These are phyloP conservation scores for Pteria penguin DNA, from an alignment of 2,888 invertebrate genomes.

Conservation along the genomic window DNA sequence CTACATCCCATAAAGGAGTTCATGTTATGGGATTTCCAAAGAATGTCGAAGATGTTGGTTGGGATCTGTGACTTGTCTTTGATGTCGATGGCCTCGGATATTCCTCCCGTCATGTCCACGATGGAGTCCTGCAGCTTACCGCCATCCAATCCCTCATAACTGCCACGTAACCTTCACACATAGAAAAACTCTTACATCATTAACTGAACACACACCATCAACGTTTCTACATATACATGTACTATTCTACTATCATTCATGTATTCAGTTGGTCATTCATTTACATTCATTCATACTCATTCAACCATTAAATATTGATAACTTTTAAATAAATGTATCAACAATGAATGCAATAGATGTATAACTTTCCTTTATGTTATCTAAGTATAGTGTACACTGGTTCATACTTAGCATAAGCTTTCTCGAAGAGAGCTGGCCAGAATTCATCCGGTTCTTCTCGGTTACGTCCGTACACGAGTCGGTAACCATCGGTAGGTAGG, in stretches of 20 bases:
- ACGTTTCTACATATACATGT: too few species aligned
- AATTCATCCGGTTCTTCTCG: slow-evolving; percentile 84
- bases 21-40: slow-evolving; percentile 70
- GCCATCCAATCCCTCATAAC: slow-evolving; percentile 74
- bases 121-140: slow-evolving; percentile 75
- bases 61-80: slow-evolving; percentile 61
- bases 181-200: too few species aligned
- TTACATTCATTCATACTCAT: too few species aligned
- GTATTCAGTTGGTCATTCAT: too few species aligned
- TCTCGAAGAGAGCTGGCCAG: slow-evolving; percentile 89
- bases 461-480: slow-evolving; percentile 84
- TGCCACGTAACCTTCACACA: slow-evolving; percentile 71
- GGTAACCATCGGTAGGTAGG: slow-evolving; percentile 86
- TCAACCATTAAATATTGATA: too few species aligned
- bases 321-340: too few species aligned
- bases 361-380: too few species aligned
- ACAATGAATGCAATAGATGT: too few species aligned
- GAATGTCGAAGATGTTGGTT: slow-evolving; percentile 65
- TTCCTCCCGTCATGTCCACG: slow-evolving; percentile 77
- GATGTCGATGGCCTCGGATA: slow-evolving; percentile 72
- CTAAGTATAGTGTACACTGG: too few species aligned
- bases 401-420: slow-evolving; percentile 90
- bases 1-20: slow-evolving; percentile 71
- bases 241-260: too few species aligned
- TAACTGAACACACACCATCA: too few species aligned